Evolutionary conservation across 2,113 vertebrate species (phyloP).

Genomic region (Fregata magnificens): DNA sequence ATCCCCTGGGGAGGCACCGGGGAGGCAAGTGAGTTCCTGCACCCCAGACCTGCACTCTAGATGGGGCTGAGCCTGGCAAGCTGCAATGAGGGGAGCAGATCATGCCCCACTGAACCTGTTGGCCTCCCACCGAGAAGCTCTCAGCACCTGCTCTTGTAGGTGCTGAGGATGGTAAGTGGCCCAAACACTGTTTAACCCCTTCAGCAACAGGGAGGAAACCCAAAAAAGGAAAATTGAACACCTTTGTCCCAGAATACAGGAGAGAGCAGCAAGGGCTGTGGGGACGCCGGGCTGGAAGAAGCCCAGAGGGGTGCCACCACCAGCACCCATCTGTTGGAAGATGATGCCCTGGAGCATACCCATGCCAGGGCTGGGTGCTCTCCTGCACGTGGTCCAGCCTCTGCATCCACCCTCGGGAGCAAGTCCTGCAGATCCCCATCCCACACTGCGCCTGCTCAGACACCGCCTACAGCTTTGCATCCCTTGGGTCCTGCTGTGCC

Average conservation of each 20-base stretch:
- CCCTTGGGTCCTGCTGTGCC: neutral
- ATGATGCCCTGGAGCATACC: neutral
- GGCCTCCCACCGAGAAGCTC: neutral
- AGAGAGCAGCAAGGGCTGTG: neutral
- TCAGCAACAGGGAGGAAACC: neutral
- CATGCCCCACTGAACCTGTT: neutral
- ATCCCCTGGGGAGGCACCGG: neutral
- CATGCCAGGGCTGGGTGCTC: rapidly evolving
- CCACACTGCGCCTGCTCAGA: neutral
- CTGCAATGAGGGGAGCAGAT: neutral
- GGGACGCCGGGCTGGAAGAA: neutral
- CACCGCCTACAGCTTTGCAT: neutral
- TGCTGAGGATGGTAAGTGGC: neutral
- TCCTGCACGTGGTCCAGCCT: neutral
- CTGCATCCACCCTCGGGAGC: neutral
- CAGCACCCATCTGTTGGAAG: neutral
- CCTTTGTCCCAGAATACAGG: neutral
- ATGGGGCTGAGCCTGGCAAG: neutral
- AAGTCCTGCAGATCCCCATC: neutral
- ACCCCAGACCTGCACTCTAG: neutral
- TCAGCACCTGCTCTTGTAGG: neutral
- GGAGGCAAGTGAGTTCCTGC: neutral
- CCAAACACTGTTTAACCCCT: neutral
- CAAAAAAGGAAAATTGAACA: neutral
- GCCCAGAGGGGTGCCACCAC: neutral